Conservation (phyloP, 2,888 invertebrate species). For the Ochropleura leucogaster region DNA sequence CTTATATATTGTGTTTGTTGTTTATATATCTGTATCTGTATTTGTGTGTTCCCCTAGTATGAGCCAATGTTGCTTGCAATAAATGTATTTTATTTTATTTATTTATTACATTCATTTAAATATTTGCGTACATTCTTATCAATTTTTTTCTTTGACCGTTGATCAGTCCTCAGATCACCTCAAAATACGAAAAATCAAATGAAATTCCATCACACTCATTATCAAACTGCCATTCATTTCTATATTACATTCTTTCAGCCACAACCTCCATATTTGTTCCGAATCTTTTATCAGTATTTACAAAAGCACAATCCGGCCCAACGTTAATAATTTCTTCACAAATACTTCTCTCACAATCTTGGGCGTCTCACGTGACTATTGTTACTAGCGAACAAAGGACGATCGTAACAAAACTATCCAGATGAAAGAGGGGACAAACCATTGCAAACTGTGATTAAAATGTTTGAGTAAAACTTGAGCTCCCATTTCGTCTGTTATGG, state of each 20-base stretch:
- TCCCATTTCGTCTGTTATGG: conserved; percentile 29
- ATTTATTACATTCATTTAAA: too few relatives aligned
- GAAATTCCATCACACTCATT: neutral
- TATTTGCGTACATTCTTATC: too few relatives aligned
- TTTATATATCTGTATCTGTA: too few relatives aligned
- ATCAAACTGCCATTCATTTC: neutral
- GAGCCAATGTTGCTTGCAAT: too few relatives aligned
- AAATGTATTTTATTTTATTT: too few relatives aligned
- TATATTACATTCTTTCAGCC: conserved; percentile 46
- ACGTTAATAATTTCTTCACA: conserved; percentile 64
- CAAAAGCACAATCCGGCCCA: conserved; percentile 57
- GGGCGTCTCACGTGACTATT: conserved; percentile 61
- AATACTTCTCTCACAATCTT: conserved; percentile 61
- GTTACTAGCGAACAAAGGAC: conserved; percentile 64
- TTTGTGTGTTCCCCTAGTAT: too few relatives aligned
- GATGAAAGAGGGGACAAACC: conserved; percentile 60
- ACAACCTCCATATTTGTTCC: conserved; percentile 44
- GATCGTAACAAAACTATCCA: conserved; percentile 65
- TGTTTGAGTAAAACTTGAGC: conserved; percentile 49
- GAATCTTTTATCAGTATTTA: conserved; percentile 56
- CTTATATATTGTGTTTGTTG: too few relatives aligned
- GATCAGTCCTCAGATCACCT: neutral
- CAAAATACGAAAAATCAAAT: neutral
- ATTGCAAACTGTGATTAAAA: conserved; percentile 70
- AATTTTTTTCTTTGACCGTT: neutral